These are phyloP conservation scores for Rugalucina vietnamica DNA, from an alignment of 2,888 invertebrate genomes.

Conservation along the genomic window DNA sequence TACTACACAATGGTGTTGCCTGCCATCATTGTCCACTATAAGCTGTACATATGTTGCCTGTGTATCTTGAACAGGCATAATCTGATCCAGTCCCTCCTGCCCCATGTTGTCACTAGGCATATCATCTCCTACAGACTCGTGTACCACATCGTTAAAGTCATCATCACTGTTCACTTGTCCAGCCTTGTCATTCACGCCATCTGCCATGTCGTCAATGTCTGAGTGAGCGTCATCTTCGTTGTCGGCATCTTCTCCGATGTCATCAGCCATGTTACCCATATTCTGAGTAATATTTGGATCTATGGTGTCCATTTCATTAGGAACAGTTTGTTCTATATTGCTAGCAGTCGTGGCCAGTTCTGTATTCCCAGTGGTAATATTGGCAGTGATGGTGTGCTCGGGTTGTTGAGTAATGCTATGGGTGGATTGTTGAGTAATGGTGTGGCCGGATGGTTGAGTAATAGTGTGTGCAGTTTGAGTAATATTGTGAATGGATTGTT, in stretches of 20 bases:
- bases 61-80: slow-evolving; percentile 24
- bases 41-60: background rate
- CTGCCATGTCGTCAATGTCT: slow-evolving; percentile 34
- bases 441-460: no score
- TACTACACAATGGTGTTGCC: slow-evolving; percentile 14
- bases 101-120: slow-evolving; percentile 31
- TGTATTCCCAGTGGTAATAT: background rate
- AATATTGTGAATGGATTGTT: background rate
- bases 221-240: slow-evolving; percentile 42
- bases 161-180: background rate
- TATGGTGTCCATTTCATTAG: slow-evolving; percentile 50
- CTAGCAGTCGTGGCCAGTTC: background rate
- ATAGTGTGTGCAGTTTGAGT: background rate
- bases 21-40: background rate
- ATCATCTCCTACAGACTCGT: slow-evolving; percentile 49
- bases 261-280: slow-evolving; percentile 32
- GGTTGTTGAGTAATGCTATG: background rate
- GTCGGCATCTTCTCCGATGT: slow-evolving; percentile 48
- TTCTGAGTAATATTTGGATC: slow-evolving; percentile 59
- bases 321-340: background rate
- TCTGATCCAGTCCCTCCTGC: slow-evolving; percentile 24
- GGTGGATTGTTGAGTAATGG: no score
- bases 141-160: slow-evolving; percentile 37
- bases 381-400: background rate
- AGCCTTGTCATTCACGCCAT: slow-evolving; percentile 48